Conservation (phyloP, 1,140 invertebrate genomes). For the Hirudo medicinalis region DNA sequence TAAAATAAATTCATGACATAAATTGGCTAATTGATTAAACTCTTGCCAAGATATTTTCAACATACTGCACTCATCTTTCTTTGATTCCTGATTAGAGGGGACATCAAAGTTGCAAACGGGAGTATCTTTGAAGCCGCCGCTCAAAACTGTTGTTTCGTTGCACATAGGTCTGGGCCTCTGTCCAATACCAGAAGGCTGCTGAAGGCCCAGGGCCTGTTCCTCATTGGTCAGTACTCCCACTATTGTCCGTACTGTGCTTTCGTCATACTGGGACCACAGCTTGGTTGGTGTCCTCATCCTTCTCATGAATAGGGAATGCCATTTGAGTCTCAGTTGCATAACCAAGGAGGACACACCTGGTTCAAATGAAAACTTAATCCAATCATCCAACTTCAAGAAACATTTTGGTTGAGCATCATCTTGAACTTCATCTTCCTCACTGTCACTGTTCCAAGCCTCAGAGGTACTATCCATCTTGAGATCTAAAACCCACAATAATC, state of each 20-base stretch:
- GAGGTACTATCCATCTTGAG: constrained; percentile 17
- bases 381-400: constrained; percentile 59
- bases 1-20: no score
- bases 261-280: constrained; percentile 51
- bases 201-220: constrained; percentile 55
- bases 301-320: constrained; percentile 59
- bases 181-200: constrained; percentile 61
- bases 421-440: constrained; percentile 50
- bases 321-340: constrained; percentile 60
- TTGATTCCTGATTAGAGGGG: no score
- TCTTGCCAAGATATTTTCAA: no score
- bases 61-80: no score
- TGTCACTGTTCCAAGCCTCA: constrained; percentile 44
- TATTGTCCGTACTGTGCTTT: constrained; percentile 49
- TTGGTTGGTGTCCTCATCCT: constrained; percentile 59
- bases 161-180: constrained; percentile 56
- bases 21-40: no score
- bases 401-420: constrained; percentile 48
- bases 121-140: constrained; percentile 24
- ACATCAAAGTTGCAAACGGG: constrained; percentile 7
- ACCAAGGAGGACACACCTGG: constrained; percentile 54
- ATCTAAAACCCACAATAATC: constrained; percentile 6
- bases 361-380: constrained; percentile 61
- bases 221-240: constrained; percentile 57
- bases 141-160: constrained; percentile 30